A percentile compares a stretch with the other conserved stretches of the same genome.
These are phyloP conservation scores for Dipodomys spectabilis DNA, from an alignment of 2,113 vertebrate species.

Conservation along the genomic window DNA sequence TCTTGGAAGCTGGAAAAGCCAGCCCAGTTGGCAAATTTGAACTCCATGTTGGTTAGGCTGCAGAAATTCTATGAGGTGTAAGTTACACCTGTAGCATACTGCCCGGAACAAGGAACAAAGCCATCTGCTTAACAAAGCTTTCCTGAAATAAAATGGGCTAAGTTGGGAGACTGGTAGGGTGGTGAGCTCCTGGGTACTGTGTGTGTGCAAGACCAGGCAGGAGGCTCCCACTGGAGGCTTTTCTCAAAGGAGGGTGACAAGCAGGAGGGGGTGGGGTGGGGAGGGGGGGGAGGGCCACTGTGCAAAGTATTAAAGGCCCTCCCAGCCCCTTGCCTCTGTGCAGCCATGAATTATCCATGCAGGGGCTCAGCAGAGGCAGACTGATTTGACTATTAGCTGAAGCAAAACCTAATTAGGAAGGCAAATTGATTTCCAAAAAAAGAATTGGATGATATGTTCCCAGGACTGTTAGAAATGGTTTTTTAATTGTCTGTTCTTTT, in stretches of 20 bases:
- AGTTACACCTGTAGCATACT: neutral
- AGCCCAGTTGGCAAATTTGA: neutral
- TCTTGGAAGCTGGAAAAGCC: neutral
- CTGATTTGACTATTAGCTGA: conserved; percentile 66
- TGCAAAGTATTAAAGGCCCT: neutral
- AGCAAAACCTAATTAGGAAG: conserved; percentile 81
- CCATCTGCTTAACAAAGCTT: neutral
- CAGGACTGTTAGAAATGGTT: conserved; percentile 74
- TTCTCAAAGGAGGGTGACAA: neutral
- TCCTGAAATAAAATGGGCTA: neutral
- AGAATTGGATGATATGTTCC: conserved; percentile 76
- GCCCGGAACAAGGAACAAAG: neutral
- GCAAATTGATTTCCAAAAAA: conserved; percentile 83
- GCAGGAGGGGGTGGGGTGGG: neutral
- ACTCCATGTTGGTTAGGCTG: neutral
- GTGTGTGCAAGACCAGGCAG: neutral
- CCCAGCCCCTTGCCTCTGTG: neutral
- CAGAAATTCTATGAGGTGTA: neutral
- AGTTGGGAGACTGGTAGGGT: neutral
- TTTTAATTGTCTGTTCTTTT: conserved; percentile 78
- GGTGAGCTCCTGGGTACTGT: neutral
- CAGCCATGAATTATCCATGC: conserved; percentile 63
- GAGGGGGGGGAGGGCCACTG: neutral
- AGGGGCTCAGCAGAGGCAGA: conserved; percentile 45
- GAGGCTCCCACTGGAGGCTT: too few relatives aligned